Conservation (phyloP, 2,113 vertebrate species). For the Stegostoma tigrinum region DNA sequence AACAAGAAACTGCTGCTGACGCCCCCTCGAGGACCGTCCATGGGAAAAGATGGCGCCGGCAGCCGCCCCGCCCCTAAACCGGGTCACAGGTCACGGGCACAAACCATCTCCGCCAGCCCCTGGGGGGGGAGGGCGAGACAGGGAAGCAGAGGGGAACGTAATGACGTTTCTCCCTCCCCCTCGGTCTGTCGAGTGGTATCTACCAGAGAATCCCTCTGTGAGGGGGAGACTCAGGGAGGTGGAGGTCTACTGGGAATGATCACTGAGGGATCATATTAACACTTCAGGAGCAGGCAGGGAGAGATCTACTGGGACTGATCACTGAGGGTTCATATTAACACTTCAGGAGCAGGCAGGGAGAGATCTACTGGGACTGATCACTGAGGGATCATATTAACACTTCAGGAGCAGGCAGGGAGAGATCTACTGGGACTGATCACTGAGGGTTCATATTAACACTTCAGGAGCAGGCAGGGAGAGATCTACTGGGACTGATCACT, state of each 20-base stretch:
- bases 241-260: not conserved
- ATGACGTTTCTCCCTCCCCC: not conserved
- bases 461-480: too few relatives aligned
- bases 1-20: too few relatives aligned
- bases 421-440: not conserved
- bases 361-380: not conserved
- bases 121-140: not conserved
- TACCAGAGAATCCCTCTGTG: not conserved
- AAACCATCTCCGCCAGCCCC: slow-evolving; percentile 36
- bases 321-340: not conserved
- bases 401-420: not conserved
- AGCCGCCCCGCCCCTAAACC: slow-evolving; percentile 19
- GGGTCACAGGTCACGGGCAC: slow-evolving; percentile 48
- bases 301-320: not conserved
- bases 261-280: not conserved
- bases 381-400: not conserved
- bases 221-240: not conserved
- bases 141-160: too few relatives aligned
- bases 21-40: not conserved
- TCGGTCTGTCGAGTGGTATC: not conserved
- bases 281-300: too few relatives aligned
- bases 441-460: not conserved
- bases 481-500: not conserved
- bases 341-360: not conserved
- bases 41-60: slow-evolving; percentile 54